Evolutionary conservation across 2,113 vertebrate species (phyloP), one percentile per base, ranked within the genome.

Genomic region (Sinocyclocheilus rhinocerous): DNA sequence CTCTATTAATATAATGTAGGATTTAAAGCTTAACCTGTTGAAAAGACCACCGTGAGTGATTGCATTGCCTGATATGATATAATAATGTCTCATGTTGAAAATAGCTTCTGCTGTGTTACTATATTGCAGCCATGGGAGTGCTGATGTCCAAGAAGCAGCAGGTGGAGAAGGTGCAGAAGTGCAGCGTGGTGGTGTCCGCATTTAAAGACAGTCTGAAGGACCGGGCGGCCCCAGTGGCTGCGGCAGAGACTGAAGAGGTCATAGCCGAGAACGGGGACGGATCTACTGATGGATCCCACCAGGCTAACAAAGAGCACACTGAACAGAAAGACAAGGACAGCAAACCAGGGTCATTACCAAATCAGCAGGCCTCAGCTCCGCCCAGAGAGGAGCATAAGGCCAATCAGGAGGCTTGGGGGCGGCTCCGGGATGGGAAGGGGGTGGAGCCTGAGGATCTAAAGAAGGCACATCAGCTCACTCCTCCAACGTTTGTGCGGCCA

Each of bases 141-240:
- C 94, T 99, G 89, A 97, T 99, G 97, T 99, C 98, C 90, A 97
- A 97, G 94, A 96, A 97, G 88, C 97, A 99, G 94, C 97, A 97
- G 13, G 97, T 99, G 93, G 97, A 99, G 92, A 97, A 98, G 94
- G 98, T 98, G 70, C 98, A 99, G 93, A 99, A 97, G 90, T 97
- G 97, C 93, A 99, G 90, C 75, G 93, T 96, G 52, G 98, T 98
- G 0, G 97, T 99, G 87, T 97, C 96, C 0, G 98, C 98, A 76
- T 99, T 99, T 90, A 97, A 98, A 89, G 94, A 97, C 0, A 96
- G 97, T 69, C 77, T 99, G 33, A 96, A 95, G 86, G 97, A 98
- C 1, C 96, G 96, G 6, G 84, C 95, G 0, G 18, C 82, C n/a
- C 67, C 90, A 1, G 0, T 73, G 91, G 39, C 95, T 92, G 33